Evolutionary conservation across 2,113 vertebrate species (phyloP).

Genomic region (Rhinopithecus roxellana): DNA sequence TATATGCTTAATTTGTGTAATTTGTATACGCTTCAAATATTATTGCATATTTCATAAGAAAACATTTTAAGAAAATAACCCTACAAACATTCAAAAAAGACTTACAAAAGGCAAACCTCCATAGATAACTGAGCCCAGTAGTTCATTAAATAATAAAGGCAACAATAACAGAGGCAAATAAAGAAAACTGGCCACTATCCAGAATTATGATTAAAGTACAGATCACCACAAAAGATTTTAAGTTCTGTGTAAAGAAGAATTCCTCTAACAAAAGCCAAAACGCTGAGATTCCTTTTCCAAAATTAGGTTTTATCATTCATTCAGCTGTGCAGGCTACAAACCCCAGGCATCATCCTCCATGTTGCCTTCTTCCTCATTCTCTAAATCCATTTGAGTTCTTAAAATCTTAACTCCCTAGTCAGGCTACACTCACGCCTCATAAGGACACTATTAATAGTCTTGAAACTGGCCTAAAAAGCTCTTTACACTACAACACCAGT

Average conservation of each 20-base stretch:
- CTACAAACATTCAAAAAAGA: neutral
- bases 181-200: neutral
- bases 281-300: neutral
- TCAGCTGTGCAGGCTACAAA: conserved; percentile 22
- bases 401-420: neutral
- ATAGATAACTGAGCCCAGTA: neutral
- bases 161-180: neutral
- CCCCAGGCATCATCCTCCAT: neutral
- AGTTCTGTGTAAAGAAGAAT: neutral
- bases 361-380: neutral
- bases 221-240: neutral
- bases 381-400: neutral
- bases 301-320: neutral
- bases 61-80: conserved; percentile 30
- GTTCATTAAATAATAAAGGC: neutral
- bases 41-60: neutral
- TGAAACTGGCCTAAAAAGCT: neutral
- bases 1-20: neutral
- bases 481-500: neutral
- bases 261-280: neutral
- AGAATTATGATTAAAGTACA: neutral
- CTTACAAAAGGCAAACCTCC: neutral
- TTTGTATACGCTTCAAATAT: neutral
- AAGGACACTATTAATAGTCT: neutral
- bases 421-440: neutral